A percentile compares a stretch with the other conserved stretches of the same genome.
Evolutionary conservation across 2,113 vertebrate genomes (phyloP).

Genomic region (Neoarius graeffei): DNA sequence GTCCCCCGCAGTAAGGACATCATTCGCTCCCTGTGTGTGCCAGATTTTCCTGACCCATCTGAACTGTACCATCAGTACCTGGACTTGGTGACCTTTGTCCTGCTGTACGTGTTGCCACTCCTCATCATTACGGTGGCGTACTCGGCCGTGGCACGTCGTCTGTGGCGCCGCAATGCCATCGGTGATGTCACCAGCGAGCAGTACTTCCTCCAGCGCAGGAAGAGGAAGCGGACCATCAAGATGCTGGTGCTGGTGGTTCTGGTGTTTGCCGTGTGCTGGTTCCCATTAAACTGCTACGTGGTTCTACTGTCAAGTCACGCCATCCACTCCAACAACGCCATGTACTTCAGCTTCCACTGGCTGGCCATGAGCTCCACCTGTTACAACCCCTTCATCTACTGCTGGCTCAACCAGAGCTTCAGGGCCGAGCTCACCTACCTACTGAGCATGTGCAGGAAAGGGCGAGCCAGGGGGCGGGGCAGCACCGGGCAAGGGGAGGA

Average conservation of each 20-base stretch:
- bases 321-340: conserved; percentile 82
- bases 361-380: conserved; percentile 94
- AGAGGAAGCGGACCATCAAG: conserved; percentile 86
- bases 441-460: conserved; percentile 76
- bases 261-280: conserved; percentile 92
- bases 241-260: conserved; percentile 91
- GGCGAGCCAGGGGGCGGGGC: conserved; percentile 50
- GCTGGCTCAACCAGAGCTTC: conserved; percentile 92
- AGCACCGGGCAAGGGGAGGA: conserved; percentile 33
- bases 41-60: conserved; percentile 89
- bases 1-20: conserved; percentile 74
- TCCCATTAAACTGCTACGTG: conserved; percentile 93
- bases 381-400: conserved; percentile 97
- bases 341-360: conserved; percentile 95
- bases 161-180: conserved; percentile 86
- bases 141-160: conserved; percentile 80
- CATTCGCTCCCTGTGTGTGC: conserved; percentile 85
- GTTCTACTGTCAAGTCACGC: conserved; percentile 88
- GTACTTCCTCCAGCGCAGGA: conserved; percentile 79
- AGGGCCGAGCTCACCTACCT: conserved; percentile 82
- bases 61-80: conserved; percentile 93
- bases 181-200: conserved; percentile 88
- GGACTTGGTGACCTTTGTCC: conserved; percentile 85
- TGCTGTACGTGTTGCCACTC: conserved; percentile 90
- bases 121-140: conserved; percentile 87